Evolutionary conservation across 2,888 invertebrate species (phyloP).

Genomic region (Cantharis lateralis): DNA sequence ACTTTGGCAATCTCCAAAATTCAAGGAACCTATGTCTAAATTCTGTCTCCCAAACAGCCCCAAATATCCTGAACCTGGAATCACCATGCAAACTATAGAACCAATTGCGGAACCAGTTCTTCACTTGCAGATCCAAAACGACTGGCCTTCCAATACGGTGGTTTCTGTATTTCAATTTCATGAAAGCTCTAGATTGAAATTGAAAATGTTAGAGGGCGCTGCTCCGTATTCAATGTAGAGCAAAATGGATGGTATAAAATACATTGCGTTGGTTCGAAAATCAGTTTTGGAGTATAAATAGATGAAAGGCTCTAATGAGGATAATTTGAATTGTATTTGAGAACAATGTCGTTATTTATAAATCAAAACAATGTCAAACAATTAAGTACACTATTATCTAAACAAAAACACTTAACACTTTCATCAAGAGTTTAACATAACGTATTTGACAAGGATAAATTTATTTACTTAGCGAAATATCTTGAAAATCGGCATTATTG

Average conservation of each 20-base stretch:
- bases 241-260: background rate
- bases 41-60: too few relatives aligned
- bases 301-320: background rate
- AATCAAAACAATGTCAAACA: slow-evolving; percentile 6
- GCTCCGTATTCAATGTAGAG: background rate
- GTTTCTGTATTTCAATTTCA: too few relatives aligned
- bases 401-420: slow-evolving; percentile 22
- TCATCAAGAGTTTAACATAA: slow-evolving; percentile 12
- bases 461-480: slow-evolving; percentile 27
- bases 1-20: too few relatives aligned
- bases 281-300: background rate
- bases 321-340: background rate
- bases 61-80: too few relatives aligned
- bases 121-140: too few relatives aligned
- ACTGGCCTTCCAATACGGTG: too few relatives aligned
- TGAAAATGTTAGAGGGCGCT: background rate
- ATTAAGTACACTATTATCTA: slow-evolving; percentile 17
- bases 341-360: background rate
- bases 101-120: too few relatives aligned
- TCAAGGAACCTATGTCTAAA: too few relatives aligned
- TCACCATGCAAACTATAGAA: too few relatives aligned
- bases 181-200: too few relatives aligned
- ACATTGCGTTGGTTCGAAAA: background rate
- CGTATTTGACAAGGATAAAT: slow-evolving; percentile 11
- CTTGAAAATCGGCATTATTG: slow-evolving; percentile 28